Conservation (phyloP, 2,797 vertebrate genomes). For the Taeniopygia guttata region DNA sequence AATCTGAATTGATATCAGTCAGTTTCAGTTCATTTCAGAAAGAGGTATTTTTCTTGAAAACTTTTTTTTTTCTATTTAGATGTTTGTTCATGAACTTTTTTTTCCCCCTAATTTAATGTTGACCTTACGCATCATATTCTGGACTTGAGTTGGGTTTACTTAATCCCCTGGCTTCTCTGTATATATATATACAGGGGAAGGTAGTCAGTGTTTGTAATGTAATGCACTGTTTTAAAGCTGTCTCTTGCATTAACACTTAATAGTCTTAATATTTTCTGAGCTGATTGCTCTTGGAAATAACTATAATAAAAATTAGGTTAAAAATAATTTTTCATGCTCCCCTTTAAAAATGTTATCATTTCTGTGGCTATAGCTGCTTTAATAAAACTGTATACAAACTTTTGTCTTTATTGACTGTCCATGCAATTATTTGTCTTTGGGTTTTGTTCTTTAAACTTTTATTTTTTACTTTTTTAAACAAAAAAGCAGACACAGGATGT, state of each 20-base stretch:
- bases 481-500: background rate
- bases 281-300: background rate
- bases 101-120: background rate
- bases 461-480: background rate
- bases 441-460: background rate
- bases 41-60: background rate
- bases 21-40: background rate
- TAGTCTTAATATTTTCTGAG: background rate
- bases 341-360: background rate
- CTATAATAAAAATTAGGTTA: background rate
- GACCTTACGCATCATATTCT: background rate
- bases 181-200: background rate
- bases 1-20: background rate
- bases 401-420: background rate
- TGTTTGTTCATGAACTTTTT: background rate
- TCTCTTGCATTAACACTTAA: background rate
- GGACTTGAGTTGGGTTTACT: background rate
- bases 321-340: background rate
- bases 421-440: background rate
- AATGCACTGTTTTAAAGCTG: background rate
- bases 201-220: background rate
- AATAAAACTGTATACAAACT: background rate
- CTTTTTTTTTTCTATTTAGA: background rate
- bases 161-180: background rate
- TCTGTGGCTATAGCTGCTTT: background rate